These are phyloP conservation scores for Rhynchomys soricoides DNA, from an alignment of 2,113 vertebrate genomes.

Conservation along the genomic window DNA sequence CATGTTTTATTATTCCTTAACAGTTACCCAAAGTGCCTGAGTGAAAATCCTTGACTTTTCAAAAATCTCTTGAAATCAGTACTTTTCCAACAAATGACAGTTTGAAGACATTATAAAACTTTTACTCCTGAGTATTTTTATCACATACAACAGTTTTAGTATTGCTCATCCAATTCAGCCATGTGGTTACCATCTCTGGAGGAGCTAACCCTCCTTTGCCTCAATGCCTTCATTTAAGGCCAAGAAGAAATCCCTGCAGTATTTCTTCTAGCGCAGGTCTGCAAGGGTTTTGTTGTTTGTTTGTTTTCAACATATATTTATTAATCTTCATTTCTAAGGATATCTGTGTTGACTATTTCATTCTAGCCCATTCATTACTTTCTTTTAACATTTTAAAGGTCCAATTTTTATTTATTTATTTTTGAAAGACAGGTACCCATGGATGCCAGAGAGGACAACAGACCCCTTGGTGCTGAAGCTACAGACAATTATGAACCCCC, in stretches of 20 bases:
- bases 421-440: not conserved
- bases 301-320: not conserved
- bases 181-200: not conserved
- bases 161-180: not conserved
- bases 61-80: slow-evolving; percentile 38
- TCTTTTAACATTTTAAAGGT: not conserved
- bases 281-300: not conserved
- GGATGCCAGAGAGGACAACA: not conserved
- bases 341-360: slow-evolving; percentile 30
- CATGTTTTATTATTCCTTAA: slow-evolving; percentile 42
- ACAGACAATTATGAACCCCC: not conserved
- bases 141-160: not conserved
- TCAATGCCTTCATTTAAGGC: not conserved
- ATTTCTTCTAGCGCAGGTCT: slow-evolving; percentile 14
- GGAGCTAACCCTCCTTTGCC: not conserved
- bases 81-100: slow-evolving; percentile 45
- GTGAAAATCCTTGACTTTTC: slow-evolving; percentile 5
- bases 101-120: slow-evolving; percentile 10
- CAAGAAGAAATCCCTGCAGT: not conserved
- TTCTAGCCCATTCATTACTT: slow-evolving; percentile 11
- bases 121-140: slow-evolving; percentile 30
- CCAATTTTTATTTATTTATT: not conserved
- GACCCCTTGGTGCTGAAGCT: no score
- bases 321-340: slow-evolving; percentile 46
- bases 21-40: slow-evolving; percentile 25